Percentiles rank a stretch among this genome's conserved stretches.
Evolutionary conservation across 2,113 vertebrate species (phyloP).

Genomic region (Dendrocopos noguchii): DNA sequence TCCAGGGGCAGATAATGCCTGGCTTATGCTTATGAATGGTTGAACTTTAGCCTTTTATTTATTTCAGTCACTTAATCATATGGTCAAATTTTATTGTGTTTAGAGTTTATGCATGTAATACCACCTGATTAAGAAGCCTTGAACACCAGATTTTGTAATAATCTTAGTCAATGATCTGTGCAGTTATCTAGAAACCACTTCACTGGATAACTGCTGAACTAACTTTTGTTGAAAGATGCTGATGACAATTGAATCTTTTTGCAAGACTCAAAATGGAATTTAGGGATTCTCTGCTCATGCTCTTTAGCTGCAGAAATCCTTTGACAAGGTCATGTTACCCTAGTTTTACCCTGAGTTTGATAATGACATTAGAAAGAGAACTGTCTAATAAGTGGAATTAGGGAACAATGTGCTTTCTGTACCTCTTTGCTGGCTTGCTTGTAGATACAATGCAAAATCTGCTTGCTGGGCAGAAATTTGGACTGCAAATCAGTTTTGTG

Average conservation of each 20-base stretch:
- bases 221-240: not conserved
- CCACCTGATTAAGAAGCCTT: not conserved
- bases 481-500: not conserved
- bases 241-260: not conserved
- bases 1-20: not conserved
- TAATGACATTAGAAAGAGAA: not conserved
- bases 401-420: not conserved
- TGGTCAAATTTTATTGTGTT: not conserved
- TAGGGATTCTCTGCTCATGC: not conserved
- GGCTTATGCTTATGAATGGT: not conserved
- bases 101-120: not conserved
- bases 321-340: constrained; percentile 3
- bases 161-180: not conserved
- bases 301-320: not conserved
- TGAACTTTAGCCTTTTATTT: not conserved
- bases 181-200: not conserved
- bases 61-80: not conserved
- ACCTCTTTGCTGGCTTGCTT: not conserved
- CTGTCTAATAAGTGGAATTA: constrained; percentile 1
- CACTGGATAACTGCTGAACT: not conserved
- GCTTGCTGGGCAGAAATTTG: not conserved
- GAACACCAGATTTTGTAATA: not conserved
- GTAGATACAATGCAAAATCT: not conserved
- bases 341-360: constrained; percentile 22
- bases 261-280: not conserved